These are phyloP conservation scores for Equus quagga DNA, from an alignment of 2,113 vertebrate genomes.

Conservation along the genomic window DNA sequence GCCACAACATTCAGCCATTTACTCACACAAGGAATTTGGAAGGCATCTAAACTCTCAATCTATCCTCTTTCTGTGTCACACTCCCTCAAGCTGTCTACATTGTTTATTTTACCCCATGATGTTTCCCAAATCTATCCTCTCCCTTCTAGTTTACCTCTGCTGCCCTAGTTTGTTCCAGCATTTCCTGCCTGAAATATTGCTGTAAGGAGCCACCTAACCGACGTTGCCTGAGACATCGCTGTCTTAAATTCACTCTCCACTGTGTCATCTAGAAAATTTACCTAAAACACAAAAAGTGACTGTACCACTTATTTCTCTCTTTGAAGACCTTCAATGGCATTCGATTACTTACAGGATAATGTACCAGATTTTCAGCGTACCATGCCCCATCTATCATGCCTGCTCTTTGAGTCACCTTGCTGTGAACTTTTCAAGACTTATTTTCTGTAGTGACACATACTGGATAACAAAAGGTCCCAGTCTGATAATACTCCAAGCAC, in stretches of 20 bases:
- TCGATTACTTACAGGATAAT: neutral
- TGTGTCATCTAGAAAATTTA: neutral
- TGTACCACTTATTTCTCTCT: neutral
- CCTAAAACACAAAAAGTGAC: neutral
- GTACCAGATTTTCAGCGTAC: neutral
- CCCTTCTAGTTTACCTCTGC: neutral
- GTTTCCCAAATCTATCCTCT: neutral
- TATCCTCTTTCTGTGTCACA: neutral
- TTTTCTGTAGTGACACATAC: neutral
- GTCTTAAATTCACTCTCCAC: neutral
- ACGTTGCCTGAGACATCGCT: neutral
- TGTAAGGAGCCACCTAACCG: neutral
- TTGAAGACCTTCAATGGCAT: neutral
- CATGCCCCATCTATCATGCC: neutral
- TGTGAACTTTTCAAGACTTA: neutral
- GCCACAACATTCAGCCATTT: fast-evolving
- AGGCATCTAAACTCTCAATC: neutral
- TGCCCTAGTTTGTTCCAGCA: neutral
- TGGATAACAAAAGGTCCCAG: neutral
- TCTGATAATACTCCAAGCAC: neutral
- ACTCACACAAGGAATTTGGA: neutral
- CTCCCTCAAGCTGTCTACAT: neutral
- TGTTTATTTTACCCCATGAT: neutral
- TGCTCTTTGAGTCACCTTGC: neutral
- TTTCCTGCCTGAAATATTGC: neutral